Evolutionary conservation across 2,113 vertebrate species (phyloP), one percentile per base, ranked within the genome.

Genomic region (Ictidomys tridecemlineatus): DNA sequence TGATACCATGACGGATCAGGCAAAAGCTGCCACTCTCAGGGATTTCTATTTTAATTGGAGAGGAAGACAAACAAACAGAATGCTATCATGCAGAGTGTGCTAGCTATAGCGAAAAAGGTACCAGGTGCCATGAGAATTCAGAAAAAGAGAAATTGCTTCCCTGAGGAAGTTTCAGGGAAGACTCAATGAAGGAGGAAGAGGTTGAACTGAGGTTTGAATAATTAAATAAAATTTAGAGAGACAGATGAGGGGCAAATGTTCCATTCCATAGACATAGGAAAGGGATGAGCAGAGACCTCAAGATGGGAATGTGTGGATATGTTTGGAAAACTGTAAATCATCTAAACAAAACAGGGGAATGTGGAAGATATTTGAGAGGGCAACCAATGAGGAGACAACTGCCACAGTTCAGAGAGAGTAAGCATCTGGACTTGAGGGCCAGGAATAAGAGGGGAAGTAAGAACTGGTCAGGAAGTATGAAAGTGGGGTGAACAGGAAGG

Each of bases 141-240:
- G 65, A 58, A 89, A 96, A 79, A 86, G 24, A 77, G 88, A 96
- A 70, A 80, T 37, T 37, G 34, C 79, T 91, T 97, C 65, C 16
- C 72, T 58, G 37, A 93, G 37, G 20, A 37, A n/a, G 37, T 58
- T 80, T 79, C 73, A 39, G 34, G 58, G 58, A 84, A 51, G 78
- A 58, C n/a, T 56, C 61, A 63, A 1, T 80, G 73, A 48, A 85
- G 83, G 26, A 53, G 83, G 39, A 63, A 63, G 76, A 79, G 65
- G 76, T 45, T 56, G 42, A n/a, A 70, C 2, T 82, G 82, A 51
- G 65, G 84, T 78, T 51, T 70, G 56, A 80, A 89, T 87, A 90
- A 63, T 32, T 34, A 87, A 84, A 48, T 63, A 37, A 39, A 32
- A 85, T 37, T 74, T 82, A 30, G 37, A 76, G 48, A 51, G 12